Evolutionary conservation across 1,140 invertebrate species (phyloP), one percentile per base, ranked within the genome.

Genomic region (Cydia splendana): DNA sequence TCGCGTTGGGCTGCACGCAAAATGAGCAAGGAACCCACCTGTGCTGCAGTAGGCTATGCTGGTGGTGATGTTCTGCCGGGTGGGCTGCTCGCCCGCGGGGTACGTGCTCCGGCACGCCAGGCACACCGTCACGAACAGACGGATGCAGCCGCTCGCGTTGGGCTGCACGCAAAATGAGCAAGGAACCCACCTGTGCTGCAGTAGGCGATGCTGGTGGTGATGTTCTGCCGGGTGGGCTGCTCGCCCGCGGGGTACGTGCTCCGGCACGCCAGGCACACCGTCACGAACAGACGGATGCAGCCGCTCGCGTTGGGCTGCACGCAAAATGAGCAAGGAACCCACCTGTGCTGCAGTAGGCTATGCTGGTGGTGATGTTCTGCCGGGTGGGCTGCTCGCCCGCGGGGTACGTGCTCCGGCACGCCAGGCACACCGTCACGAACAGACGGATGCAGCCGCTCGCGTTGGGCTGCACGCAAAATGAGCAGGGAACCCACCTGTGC

Each of bases 21-120:
- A 13, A 12, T 45, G 42, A 2, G 10, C 6, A 45, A 0, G 2
- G 12, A 5, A 9, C 7, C 5, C 94, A 99, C 98, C 98, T 86
- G 99, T 98, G 84, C 99, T 99, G 93, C 98, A 99, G 93, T 99
- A 99, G 1, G 98, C 99, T 89, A 99, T 99, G 95, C 98, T 99
- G 93, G 98, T 99, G 65, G 97, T 97, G 82, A 99, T 95, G 93
- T 99, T 96, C 83, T 99, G 96, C 81, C 99, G 94, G 84, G 96
- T 96, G 42, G 30, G 30, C 30, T 30, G 30, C 30, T 30, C 30
- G 30, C 30, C 30, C 96, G 96, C 84, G 85, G 98, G 96, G 83
- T 98, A 96, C 83, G 97, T 95, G 65, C 98, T 99, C 94, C 99
- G 98, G 95, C 99, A 99, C 79, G 99, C 96, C 82, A 99, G 95